Base-by-base conservation (phyloP, 2,888 invertebrate species). In the Heteromyza rotundicornis region DNA sequence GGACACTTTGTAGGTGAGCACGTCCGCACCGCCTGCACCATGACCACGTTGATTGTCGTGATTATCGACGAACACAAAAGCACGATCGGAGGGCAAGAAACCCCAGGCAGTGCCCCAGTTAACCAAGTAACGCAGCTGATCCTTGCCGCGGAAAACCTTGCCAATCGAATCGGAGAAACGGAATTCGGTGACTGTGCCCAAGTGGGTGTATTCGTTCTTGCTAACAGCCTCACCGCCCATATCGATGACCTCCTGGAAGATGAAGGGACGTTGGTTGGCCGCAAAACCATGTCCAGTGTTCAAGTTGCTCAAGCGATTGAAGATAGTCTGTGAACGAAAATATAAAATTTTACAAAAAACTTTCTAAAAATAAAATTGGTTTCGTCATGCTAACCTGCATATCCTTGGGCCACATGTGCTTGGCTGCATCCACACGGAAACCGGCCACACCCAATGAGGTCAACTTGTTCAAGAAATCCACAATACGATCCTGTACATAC, bases 41-140 rank as follows among this genome's bases (percentile, higher is more conserved):
- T 89, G 88, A 5, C 89, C 90, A 76, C 95, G 86, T 80, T 95
- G 94, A 77, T 91, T 94, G 80, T 96, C 95, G 77, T 96, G 95
- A 83, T 96, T 96, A 75, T 95, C 94, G 51, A 95, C 87, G 77
- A 95, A 94, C 14, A 90, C 88, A 0, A 94, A 75, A 1, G 92
- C 86, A 57, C 88, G 86, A 0, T 73, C 74, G 0, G 86, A 85
- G 12, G 86, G 84, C 0, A 90, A 73, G 20, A 92, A 85, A 40
- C 86, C 86, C 92, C 92, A 92, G 7, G 75, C 83, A 1, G 86
- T 81, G n/a, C 90, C 90, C 84, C 88, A 91, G 74, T 85, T 90
- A 0, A 70, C 64, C 2, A 91, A 81, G 85, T 87, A 89, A 70
- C 87, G 87, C 7, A 91, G 80, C 49, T 86, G 83, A 72, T 91